Evolutionary conservation across 2,888 invertebrate species (phyloP).

Genomic region (Lycocerus yunnanus): DNA sequence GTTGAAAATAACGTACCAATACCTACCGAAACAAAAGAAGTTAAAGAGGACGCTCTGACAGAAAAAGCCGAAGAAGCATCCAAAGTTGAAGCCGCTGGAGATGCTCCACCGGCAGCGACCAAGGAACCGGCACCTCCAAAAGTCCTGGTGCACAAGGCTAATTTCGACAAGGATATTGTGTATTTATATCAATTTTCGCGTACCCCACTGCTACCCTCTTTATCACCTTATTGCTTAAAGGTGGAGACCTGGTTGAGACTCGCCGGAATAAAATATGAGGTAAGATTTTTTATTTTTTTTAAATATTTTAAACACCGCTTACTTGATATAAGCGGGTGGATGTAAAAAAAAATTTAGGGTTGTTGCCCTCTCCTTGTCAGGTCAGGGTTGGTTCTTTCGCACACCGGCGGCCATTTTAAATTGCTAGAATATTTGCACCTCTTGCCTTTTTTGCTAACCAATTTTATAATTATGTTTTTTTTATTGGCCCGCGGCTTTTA

Average conservation of each 20-base stretch:
- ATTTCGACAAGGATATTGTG: slow-evolving; percentile 90
- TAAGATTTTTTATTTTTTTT: slow-evolving; percentile 57
- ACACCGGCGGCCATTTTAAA: slow-evolving; percentile 34
- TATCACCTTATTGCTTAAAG: slow-evolving; percentile 93
- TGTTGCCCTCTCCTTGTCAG: slow-evolving; percentile 34
- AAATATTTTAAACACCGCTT: neutral
- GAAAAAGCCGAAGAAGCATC: slow-evolving; percentile 58
- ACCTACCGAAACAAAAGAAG: slow-evolving; percentile 60
- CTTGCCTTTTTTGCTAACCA: slow-evolving; percentile 4
- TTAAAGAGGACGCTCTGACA: slow-evolving; percentile 58
- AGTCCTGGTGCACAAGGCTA: slow-evolving; percentile 81
- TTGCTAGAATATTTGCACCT: slow-evolving; percentile 12
- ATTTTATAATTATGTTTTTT: neutral
- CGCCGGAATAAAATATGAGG: slow-evolving; percentile 92
- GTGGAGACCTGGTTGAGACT: slow-evolving; percentile 95
- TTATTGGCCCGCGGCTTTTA: neutral
- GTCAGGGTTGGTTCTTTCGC: slow-evolving; percentile 32
- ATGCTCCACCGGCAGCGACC: slow-evolving; percentile 57
- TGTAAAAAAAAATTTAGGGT: slow-evolving; percentile 30
- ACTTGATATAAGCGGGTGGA: neutral
- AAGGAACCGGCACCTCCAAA: slow-evolving; percentile 73
- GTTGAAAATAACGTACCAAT: slow-evolving; percentile 72
- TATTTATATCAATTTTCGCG: slow-evolving; percentile 94
- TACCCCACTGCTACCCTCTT: slow-evolving; percentile 85
- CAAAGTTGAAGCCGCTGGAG: slow-evolving; percentile 57